Evolutionary conservation across 2,113 vertebrate genomes (phyloP).

Genomic region (Drymodes brunneopygia): DNA sequence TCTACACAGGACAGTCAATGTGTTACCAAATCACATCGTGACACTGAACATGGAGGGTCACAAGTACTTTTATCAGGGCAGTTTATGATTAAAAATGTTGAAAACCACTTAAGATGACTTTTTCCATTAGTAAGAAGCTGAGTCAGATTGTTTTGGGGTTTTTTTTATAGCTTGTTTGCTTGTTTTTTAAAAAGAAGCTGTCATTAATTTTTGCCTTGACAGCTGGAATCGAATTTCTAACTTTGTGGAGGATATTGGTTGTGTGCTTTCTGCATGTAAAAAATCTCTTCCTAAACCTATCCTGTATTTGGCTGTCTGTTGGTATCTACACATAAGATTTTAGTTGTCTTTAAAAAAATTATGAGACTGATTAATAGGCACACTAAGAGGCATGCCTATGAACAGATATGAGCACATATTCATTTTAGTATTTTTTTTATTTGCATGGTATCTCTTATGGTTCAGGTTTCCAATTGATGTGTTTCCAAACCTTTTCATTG

Average conservation of each 20-base stretch:
- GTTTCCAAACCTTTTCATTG: background rate
- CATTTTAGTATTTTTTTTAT: background rate
- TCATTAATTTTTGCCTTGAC: background rate
- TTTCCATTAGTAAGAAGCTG: background rate
- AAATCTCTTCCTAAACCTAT: background rate
- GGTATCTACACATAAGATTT: background rate
- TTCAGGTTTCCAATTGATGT: background rate
- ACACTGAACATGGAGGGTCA: background rate
- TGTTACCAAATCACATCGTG: background rate
- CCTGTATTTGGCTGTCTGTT: background rate
- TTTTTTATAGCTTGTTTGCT: background rate
- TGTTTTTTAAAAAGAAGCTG: background rate
- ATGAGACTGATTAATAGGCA: background rate
- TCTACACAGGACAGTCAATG: rapidly evolving
- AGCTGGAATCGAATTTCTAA: background rate
- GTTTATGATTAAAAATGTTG: background rate
- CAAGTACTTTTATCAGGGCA: background rate
- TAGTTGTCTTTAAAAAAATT: background rate
- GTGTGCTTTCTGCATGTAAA: background rate
- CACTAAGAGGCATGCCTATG: background rate
- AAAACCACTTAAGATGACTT: background rate
- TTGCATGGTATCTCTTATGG: background rate
- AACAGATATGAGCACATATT: background rate
- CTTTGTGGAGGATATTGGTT: background rate
- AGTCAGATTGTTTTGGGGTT: background rate